These are phyloP conservation scores for Coelinius sp. DNA, from an alignment of 2,888 invertebrate species.

Conservation along the genomic window DNA sequence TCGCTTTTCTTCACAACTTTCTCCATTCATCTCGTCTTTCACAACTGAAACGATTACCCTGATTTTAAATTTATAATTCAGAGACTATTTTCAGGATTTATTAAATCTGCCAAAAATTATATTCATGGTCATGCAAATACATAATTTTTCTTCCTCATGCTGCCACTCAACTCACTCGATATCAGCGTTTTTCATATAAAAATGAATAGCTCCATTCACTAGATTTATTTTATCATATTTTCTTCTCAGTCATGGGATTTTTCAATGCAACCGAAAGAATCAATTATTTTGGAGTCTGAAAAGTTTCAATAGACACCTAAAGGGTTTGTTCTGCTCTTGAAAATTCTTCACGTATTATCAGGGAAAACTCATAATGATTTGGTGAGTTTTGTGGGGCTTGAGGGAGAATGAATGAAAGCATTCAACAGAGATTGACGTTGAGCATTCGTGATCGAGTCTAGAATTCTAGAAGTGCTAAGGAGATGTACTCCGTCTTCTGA, in stretches of 20 bases:
- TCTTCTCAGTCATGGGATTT: neutral
- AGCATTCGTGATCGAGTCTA: constrained; percentile 36
- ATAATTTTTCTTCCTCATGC: constrained; percentile 22
- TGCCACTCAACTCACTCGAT: constrained; percentile 18
- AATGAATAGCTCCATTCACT: constrained; percentile 29
- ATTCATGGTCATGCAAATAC: neutral
- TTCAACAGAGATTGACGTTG: constrained; percentile 31
- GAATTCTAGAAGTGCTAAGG: constrained; percentile 36
- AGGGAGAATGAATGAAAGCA: constrained; percentile 12
- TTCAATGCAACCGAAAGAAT: constrained; percentile 14
- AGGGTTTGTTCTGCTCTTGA: neutral
- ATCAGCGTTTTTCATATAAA: constrained; percentile 32
- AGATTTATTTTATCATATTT: neutral
- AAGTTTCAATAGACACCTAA: neutral
- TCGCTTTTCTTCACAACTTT: neutral
- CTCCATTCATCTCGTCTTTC: neutral
- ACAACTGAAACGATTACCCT: neutral
- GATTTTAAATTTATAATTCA: neutral
- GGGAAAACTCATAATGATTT: neutral
- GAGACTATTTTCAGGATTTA: neutral
- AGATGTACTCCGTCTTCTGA: neutral
- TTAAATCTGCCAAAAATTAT: neutral
- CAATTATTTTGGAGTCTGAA: neutral
- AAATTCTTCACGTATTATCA: neutral
- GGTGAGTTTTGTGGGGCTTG: neutral